These are phyloP conservation scores for Galeruca laticollis DNA, from an alignment of 2,888 invertebrate genomes.

Conservation along the genomic window DNA sequence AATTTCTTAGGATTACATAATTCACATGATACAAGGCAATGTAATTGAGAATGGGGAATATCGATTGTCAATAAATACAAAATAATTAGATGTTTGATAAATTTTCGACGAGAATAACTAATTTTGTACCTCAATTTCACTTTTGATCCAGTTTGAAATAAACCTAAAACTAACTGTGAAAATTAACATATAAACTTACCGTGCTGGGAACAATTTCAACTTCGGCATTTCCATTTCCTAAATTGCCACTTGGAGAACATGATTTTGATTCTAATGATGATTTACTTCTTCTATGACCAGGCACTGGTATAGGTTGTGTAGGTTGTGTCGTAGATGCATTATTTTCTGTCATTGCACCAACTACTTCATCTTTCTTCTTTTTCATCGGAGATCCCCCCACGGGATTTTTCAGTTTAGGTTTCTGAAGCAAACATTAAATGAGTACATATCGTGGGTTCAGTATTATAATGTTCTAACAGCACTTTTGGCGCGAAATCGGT, in stretches of 20 bases:
- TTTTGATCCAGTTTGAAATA: slow-evolving; percentile 8
- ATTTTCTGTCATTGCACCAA: slow-evolving; percentile 38
- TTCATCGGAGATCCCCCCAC: slow-evolving; percentile 67
- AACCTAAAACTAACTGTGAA: slow-evolving; percentile 4
- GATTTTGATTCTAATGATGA: slow-evolving; percentile 62
- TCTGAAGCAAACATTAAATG: slow-evolving; percentile 42
- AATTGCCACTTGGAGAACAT: slow-evolving; percentile 60
- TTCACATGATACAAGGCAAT: no score
- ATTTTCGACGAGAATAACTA: no score
- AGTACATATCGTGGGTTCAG: no score
- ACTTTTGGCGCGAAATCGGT: no score
- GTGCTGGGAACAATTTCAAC: slow-evolving; percentile 51
- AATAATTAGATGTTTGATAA: no score
- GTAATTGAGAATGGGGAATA: no score
- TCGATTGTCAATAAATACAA: no score
- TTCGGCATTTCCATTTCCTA: slow-evolving; percentile 76
- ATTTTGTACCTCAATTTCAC: no score
- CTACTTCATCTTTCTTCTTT: slow-evolving; percentile 61
- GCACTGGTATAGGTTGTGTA: slow-evolving; percentile 65
- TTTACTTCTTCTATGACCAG: slow-evolving; percentile 63
- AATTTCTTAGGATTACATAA: no score
- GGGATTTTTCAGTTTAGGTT: slow-evolving; percentile 63
- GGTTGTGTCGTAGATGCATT: slow-evolving; percentile 59
- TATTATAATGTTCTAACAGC: no score
- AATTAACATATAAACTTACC: slow-evolving; percentile 33